phyloP scores from a whole-genome alignment of 2,797 vertebrate species.

The Enteromius unitaeniatus region DNA sequence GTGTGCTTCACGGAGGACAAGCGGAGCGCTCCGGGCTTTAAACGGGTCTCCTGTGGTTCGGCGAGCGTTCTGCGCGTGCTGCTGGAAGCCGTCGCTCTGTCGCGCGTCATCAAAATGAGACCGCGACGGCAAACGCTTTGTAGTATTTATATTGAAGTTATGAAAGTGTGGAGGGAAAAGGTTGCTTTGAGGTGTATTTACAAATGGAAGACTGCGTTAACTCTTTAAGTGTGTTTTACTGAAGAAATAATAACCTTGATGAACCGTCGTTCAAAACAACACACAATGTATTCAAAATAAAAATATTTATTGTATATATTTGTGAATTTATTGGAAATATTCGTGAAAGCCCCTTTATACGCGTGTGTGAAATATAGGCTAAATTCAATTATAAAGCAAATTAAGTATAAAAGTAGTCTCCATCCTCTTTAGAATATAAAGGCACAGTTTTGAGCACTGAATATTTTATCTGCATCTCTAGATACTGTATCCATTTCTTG shows the following conservation, averaged over 20 bases:
- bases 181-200: neutral
- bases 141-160: too few relatives aligned
- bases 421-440: neutral
- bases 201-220: neutral
- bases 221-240: neutral
- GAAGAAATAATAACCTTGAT: neutral
- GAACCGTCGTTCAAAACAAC: neutral
- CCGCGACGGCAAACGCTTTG: neutral
- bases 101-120: neutral
- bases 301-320: too few relatives aligned
- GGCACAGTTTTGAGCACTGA: neutral
- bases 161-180: neutral
- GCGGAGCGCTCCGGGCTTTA: neutral
- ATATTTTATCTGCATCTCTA: neutral
- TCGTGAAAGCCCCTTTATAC: neutral
- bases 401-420: neutral
- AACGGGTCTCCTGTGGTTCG: neutral
- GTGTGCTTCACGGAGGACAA: conserved; percentile 63
- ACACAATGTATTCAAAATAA: neutral
- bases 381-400: neutral
- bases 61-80: neutral
- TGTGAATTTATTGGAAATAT: too few relatives aligned
- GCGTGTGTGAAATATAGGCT: neutral
- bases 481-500: neutral
- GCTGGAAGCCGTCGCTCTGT: neutral